These are phyloP conservation scores for Clivina fossor DNA, from an alignment of 2,888 invertebrate genomes.

Conservation along the genomic window DNA sequence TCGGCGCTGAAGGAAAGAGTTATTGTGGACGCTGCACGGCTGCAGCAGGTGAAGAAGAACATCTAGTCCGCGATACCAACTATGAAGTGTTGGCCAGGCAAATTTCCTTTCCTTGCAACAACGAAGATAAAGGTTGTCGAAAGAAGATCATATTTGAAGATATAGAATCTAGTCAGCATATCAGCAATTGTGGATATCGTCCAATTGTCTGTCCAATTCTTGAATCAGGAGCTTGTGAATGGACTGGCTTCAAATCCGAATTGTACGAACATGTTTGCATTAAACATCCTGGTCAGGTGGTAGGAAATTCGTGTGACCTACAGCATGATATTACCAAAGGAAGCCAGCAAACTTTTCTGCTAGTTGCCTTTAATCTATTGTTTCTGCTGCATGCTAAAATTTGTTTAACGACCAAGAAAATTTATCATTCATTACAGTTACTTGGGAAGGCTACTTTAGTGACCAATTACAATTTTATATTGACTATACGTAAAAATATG, in stretches of 20 bases:
- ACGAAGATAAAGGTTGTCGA: not conserved
- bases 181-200: not conserved
- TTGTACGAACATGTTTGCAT: not conserved
- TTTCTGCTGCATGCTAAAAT: constrained; percentile 6
- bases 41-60: too few relatives aligned
- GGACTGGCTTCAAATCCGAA: not conserved
- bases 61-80: too few relatives aligned
- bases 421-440: not conserved
- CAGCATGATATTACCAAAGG: not conserved
- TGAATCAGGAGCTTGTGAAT: not conserved
- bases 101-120: constrained; percentile 9
- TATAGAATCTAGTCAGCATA: not conserved
- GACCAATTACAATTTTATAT: not conserved
- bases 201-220: not conserved
- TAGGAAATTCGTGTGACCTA: not conserved
- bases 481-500: not conserved
- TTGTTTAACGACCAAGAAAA: not conserved
- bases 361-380: not conserved
- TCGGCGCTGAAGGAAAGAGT: too few relatives aligned
- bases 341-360: not conserved
- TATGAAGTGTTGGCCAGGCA: constrained; percentile 3
- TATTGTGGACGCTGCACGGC: too few relatives aligned
- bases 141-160: not conserved
- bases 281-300: not conserved
- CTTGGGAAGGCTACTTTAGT: not conserved